These are phyloP conservation scores for Parauchenoglanis ngamensis DNA, from an alignment of 2,797 vertebrate species.

Conservation along the genomic window DNA sequence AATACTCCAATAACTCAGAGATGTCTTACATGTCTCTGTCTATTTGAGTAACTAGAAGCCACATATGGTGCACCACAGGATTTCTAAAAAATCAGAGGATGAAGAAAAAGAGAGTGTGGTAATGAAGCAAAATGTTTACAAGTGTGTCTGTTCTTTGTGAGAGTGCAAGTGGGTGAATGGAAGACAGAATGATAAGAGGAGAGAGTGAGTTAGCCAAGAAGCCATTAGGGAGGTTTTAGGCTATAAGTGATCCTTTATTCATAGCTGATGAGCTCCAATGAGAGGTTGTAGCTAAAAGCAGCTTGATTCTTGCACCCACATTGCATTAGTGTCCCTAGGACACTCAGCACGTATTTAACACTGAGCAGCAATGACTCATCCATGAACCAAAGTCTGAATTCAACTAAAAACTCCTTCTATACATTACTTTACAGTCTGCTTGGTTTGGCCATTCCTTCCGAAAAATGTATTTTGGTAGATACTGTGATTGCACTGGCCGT, in stretches of 20 bases:
- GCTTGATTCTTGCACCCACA: slow-evolving; percentile 33
- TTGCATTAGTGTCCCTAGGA: slow-evolving; percentile 45
- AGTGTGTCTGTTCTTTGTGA: slow-evolving; percentile 36
- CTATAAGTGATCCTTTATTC: slow-evolving; percentile 42
- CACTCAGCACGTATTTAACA: slow-evolving; percentile 53
- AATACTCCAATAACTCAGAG: slow-evolving; percentile 81
- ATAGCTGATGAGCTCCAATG: slow-evolving; percentile 36
- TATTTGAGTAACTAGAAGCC: slow-evolving; percentile 65
- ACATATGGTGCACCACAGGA: slow-evolving; percentile 39
- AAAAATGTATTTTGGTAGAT: slow-evolving; percentile 49
- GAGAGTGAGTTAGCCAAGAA: slow-evolving; percentile 29
- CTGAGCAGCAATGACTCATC: slow-evolving; percentile 45
- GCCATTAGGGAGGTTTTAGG: slow-evolving; percentile 32
- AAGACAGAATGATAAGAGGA: slow-evolving; percentile 20
- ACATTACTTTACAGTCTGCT: slow-evolving; percentile 38
- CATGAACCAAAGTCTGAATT: slow-evolving; percentile 47
- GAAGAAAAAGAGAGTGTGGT: slow-evolving; percentile 28
- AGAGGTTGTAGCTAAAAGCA: slow-evolving; percentile 54
- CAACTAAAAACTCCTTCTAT: slow-evolving; percentile 22
- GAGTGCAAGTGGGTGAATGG: slow-evolving; percentile 32
- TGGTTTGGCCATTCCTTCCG: slow-evolving; percentile 8
- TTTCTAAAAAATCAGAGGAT: slow-evolving; percentile 9
- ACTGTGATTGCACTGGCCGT: slow-evolving; percentile 51
- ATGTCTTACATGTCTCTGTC: slow-evolving; percentile 81
- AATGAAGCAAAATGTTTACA: slow-evolving; percentile 54